Conservation (phyloP, 2,797 vertebrate genomes). For the Clarias fuscus region DNA sequence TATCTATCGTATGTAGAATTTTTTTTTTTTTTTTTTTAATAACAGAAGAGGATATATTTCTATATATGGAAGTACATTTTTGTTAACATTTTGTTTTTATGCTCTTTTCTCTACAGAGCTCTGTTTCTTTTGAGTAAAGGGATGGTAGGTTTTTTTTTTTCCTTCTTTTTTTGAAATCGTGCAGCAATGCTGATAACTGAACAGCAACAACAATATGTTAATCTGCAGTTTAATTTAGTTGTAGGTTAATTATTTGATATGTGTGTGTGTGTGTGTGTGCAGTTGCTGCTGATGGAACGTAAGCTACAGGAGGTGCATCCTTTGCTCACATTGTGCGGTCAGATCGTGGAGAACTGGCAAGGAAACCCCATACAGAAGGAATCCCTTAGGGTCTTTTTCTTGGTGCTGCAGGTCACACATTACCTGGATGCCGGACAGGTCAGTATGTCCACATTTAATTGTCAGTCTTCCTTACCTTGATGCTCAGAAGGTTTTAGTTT, state of each 20-base stretch:
- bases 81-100: constrained; percentile 25
- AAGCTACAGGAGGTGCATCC: constrained; percentile 97
- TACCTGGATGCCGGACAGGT: constrained; percentile 98
- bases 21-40: background rate
- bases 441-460: constrained; percentile 18
- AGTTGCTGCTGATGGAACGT: constrained; percentile 55
- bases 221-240: background rate
- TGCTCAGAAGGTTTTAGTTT: background rate
- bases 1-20: background rate
- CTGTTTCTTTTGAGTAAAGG: constrained; percentile 87
- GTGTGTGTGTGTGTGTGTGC: constrained; percentile 10
- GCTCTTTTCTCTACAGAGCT: constrained; percentile 68
- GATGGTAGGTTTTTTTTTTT: constrained; percentile 74
- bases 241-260: background rate
- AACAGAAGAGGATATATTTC: background rate
- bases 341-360: constrained; percentile 99
- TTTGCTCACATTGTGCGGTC: constrained; percentile 92
- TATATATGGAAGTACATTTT: too few relatives aligned
- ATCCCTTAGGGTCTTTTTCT: constrained; percentile 93
- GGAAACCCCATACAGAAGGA: constrained; percentile 99
- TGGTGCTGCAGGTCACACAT: constrained; percentile 97
- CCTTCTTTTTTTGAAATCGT: background rate
- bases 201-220: background rate
- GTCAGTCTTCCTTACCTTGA: background rate
- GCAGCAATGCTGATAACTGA: background rate